Evolutionary conservation across 2,888 invertebrate species (phyloP).

Genomic region (Oxycera nigricornis): DNA sequence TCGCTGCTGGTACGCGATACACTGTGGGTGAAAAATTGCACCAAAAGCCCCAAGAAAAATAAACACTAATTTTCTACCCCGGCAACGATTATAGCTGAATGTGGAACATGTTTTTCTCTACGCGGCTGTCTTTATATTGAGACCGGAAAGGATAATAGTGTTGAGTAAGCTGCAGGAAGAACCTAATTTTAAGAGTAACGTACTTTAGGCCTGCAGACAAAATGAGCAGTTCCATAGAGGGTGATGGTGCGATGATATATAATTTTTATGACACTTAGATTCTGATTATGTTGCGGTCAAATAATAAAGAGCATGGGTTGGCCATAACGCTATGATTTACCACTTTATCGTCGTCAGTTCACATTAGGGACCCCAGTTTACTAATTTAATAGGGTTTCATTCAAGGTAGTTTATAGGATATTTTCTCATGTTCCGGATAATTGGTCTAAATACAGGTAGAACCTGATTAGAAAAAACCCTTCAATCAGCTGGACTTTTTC

Average conservation of each 20-base stretch:
- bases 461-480: too few relatives aligned
- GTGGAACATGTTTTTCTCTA: neutral
- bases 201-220: neutral
- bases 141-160: neutral
- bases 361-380: neutral
- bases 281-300: conserved; percentile 4
- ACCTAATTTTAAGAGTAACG: neutral
- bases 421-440: too few relatives aligned
- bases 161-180: neutral
- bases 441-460: too few relatives aligned
- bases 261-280: neutral
- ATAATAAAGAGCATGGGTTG: neutral
- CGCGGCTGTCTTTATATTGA: neutral
- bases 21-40: conserved; percentile 16
- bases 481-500: too few relatives aligned
- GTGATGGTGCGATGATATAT: neutral
- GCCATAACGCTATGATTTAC: neutral
- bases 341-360: neutral
- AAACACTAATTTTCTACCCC: conserved; percentile 19
- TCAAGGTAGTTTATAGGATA: too few relatives aligned
- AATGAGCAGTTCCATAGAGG: neutral
- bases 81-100: conserved; percentile 19
- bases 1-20: neutral
- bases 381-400: too few relatives aligned
- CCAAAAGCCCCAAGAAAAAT: conserved; percentile 8